Base-by-base conservation (phyloP, 2,797 vertebrate genomes). In the Lacerta viridis region DNA sequence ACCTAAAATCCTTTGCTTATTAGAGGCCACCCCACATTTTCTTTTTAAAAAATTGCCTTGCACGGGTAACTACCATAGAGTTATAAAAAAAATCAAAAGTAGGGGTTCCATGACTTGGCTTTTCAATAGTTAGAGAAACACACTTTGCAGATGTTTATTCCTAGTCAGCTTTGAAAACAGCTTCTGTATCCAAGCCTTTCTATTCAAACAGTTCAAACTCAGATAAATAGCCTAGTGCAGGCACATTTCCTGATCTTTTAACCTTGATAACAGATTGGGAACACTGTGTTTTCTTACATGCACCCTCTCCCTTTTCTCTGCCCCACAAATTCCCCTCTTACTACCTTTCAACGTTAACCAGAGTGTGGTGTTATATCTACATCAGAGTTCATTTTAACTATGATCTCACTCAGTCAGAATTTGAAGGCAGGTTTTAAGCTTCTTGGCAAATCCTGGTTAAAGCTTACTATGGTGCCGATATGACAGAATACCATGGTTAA, bases 151-250 rank as follows among this genome's bases (percentile, higher is more conserved):
- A 29, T 66, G 18, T 46, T 66, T 78, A 64, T 50, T 33, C 36
- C 27, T 64, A 64, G 5, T 85, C 27, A 11, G 4, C 1, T 39
- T 5, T 15, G 61, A 17, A 55, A 29, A 66, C 43, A 50, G 15
- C 25, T 50, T 75, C 43, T 18, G 9, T 50, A 66, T 11, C 23
- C 39, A 27, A 66, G 20, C 13, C 39, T 68, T 9, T 61, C 33
- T 82, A 25, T 25, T 50, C 50, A 75, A 81, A 80, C 7, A 82
- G 39, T 66, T 61, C 76, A 55, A 39, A 61, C 55, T 87, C 74
- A 46, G 25, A 77, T 11, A 46, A 64, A 29, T n/a, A 64, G 39
- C 41, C 20, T 85, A 18, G 39, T n/a, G 25, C 6, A 72, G 25
- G 33, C 33, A 72, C 15, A 8, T 69, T 79, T 36, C 7, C 25